Evolutionary conservation across 2,797 vertebrate species (phyloP).

Genomic region (Xenentodon cancila): DNA sequence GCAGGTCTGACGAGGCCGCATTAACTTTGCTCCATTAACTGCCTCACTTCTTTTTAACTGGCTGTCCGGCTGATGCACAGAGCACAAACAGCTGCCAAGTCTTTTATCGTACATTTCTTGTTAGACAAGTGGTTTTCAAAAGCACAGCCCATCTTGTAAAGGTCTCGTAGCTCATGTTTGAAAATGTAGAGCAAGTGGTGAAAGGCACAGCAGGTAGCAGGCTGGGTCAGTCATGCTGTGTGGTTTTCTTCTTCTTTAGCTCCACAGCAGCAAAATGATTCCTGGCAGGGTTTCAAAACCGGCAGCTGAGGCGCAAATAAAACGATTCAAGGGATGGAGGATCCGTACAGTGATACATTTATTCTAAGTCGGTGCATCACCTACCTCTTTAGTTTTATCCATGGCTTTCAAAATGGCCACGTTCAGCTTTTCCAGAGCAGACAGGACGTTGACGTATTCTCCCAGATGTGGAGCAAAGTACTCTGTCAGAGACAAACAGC

Average conservation of each 20-base stretch:
- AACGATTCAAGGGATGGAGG: conserved; percentile 5
- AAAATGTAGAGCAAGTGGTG: conserved; percentile 17
- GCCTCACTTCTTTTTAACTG: no score
- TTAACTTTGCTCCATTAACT: no score
- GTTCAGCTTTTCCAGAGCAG: conserved; percentile 91
- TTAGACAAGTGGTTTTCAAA: background rate
- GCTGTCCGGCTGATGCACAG: no score
- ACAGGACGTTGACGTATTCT: conserved; percentile 89
- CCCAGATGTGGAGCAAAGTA: conserved; percentile 92
- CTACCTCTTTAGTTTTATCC: conserved; percentile 94
- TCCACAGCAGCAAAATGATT: conserved; percentile 17
- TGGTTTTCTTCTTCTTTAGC: conserved; percentile 18
- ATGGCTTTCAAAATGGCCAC: conserved; percentile 90
- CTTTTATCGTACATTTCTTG: no score
- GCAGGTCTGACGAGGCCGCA: no score
- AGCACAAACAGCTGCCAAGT: no score
- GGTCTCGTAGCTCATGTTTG: conserved; percentile 21
- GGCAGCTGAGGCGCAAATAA: conserved; percentile 37
- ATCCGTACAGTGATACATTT: background rate
- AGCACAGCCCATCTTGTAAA: background rate
- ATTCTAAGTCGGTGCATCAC: conserved; percentile 29
- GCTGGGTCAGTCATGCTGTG: conserved; percentile 14
- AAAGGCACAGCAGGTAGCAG: conserved; percentile 10
- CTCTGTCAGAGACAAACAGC: conserved; percentile 71
- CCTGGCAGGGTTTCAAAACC: conserved; percentile 23